Percentiles rank a stretch among this genome's conserved stretches.
These are phyloP conservation scores for Scytalopus superciliaris DNA, from an alignment of 2,113 vertebrate species.

Conservation along the genomic window DNA sequence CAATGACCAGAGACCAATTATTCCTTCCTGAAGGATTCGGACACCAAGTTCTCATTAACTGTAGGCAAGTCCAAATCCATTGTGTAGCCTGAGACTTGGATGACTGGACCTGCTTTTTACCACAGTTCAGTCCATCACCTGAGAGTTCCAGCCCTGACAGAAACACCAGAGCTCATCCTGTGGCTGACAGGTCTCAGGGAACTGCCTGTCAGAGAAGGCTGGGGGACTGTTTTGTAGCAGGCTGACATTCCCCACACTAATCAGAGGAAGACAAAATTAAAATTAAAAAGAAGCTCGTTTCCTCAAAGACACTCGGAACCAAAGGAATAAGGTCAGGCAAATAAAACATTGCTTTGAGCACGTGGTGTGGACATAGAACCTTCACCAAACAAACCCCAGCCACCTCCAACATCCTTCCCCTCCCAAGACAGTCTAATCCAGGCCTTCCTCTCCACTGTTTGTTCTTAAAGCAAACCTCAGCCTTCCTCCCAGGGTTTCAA, in stretches of 20 bases:
- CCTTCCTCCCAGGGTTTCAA: not conserved
- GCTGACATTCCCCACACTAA: not conserved
- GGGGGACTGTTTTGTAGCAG: too few relatives aligned
- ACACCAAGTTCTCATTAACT: not conserved
- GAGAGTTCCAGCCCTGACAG: not conserved
- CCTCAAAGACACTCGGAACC: not conserved
- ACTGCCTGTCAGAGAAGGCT: too few relatives aligned
- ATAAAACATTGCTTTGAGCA: not conserved
- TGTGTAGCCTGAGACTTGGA: not conserved
- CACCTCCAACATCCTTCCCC: not conserved
- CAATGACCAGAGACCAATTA: not conserved
- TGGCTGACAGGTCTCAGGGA: not conserved
- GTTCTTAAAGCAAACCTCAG: not conserved
- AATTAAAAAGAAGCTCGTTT: not conserved
- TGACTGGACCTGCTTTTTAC: not conserved
- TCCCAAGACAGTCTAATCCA: not conserved
- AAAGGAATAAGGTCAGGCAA: not conserved
- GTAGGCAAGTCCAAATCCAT: not conserved
- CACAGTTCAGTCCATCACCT: not conserved
- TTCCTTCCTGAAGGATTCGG: not conserved
- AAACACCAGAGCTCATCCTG: not conserved
- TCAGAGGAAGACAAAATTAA: not conserved
- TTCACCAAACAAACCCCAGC: not conserved
- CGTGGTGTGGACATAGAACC: rapidly evolving
- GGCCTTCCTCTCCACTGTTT: not conserved